These are phyloP conservation scores for Drosophila arizonae DNA, from an alignment of 1,140 invertebrate species.

Conservation along the genomic window DNA sequence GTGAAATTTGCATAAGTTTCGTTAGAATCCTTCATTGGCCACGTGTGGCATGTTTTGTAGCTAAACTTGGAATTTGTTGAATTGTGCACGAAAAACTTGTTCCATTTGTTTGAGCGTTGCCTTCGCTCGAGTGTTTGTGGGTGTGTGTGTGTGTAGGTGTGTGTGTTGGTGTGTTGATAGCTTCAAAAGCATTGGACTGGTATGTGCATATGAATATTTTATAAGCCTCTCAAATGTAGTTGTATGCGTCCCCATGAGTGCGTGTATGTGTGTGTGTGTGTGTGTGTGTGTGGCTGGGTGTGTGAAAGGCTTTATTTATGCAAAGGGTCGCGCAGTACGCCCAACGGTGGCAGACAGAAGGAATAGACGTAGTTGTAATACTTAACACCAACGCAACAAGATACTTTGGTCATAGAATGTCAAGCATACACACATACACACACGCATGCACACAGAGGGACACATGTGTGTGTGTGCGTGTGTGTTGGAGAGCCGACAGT, in stretches of 20 bases:
- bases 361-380: constrained; percentile 58
- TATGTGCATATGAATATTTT: constrained; percentile 78
- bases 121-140: constrained; percentile 3
- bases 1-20: constrained; percentile 74
- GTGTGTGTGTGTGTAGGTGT: constrained; percentile 31
- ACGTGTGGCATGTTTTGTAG: constrained; percentile 22
- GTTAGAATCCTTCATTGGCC: constrained; percentile 27
- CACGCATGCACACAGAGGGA: not conserved
- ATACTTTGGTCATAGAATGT: constrained; percentile 27
- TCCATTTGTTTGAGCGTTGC: constrained; percentile 59
- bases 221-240: constrained; percentile 58
- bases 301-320: constrained; percentile 49
- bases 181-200: constrained; percentile 61
- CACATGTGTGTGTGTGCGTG: too few species aligned
- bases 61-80: constrained; percentile 70
- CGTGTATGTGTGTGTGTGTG: not conserved
- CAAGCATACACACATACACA: constrained; percentile 4
- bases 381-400: constrained; percentile 52
- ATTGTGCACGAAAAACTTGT: constrained; percentile 69
- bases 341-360: constrained; percentile 22
- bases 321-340: constrained; percentile 29
- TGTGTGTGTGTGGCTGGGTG: constrained; percentile 12
- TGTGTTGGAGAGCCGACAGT: not conserved
- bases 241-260: constrained; percentile 6
- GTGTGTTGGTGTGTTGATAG: constrained; percentile 32